phyloP scores from a whole-genome alignment of 2,888 invertebrate genomes.

The Syrphus vitripennis region DNA sequence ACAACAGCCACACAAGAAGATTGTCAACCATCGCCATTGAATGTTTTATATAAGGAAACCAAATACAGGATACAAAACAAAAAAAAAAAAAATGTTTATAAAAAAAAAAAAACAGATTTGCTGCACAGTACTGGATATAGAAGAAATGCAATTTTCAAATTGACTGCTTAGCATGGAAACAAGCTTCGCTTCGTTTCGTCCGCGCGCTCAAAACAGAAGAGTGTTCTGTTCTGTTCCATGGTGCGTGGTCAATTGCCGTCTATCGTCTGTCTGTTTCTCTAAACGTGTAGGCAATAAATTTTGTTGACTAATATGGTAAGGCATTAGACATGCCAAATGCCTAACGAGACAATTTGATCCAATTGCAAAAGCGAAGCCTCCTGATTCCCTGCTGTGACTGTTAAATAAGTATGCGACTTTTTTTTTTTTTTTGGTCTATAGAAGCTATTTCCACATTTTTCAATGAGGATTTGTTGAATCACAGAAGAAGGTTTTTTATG shows the following conservation, averaged over 20 bases:
- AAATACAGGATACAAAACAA: conserved; percentile 49
- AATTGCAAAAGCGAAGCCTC: conserved; percentile 46
- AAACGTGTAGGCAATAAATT: conserved; percentile 68
- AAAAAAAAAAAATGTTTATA: conserved; percentile 7
- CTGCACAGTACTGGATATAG: conserved; percentile 45
- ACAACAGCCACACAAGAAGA: conserved; percentile 67
- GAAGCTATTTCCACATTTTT: neutral
- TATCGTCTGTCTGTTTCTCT: conserved; percentile 53
- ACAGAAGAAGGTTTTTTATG: neutral
- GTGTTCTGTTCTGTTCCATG: conserved; percentile 19
- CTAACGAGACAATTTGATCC: conserved; percentile 67
- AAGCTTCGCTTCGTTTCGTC: no score
- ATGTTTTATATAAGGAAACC: conserved; percentile 27
- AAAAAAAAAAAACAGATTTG: neutral
- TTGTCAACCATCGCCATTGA: conserved; percentile 57
- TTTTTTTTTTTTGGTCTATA: neutral
- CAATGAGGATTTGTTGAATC: neutral
- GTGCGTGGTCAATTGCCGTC: conserved; percentile 65
- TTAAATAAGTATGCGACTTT: neutral
- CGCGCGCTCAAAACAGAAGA: conserved; percentile 14
- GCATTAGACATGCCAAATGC: conserved; percentile 66
- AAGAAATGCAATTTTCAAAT: conserved; percentile 56
- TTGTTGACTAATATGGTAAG: conserved; percentile 62
- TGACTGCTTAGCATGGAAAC: conserved; percentile 60
- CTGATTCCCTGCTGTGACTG: conserved; percentile 11